Evolutionary conservation across 2,113 vertebrate species (phyloP).

Genomic region (Conger conger): DNA sequence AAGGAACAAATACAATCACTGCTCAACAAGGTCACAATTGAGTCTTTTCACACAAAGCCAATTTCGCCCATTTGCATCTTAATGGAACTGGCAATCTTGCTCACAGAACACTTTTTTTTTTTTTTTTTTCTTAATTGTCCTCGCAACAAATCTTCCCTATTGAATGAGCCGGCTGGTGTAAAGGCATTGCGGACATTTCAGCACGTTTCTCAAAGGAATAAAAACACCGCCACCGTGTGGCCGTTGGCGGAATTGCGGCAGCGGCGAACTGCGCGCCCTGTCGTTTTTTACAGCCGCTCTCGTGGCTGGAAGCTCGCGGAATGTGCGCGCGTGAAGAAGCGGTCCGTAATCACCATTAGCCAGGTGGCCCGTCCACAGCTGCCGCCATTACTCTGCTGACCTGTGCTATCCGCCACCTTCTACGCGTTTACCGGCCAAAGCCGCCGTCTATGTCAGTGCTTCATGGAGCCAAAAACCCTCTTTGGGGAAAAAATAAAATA

Average conservation of each 20-base stretch:
- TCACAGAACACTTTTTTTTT: constrained; percentile 34
- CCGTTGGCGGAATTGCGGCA: neutral
- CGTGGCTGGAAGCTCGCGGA: neutral
- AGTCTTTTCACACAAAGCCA: constrained; percentile 43
- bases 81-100: constrained; percentile 47
- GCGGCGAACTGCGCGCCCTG: neutral
- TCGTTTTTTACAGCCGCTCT: neutral
- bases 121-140: constrained; percentile 40
- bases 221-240: constrained; percentile 59
- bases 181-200: neutral
- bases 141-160: constrained; percentile 41
- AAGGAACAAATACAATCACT: constrained; percentile 49
- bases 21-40: constrained; percentile 40
- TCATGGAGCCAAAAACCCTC: neutral
- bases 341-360: neutral
- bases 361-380: neutral
- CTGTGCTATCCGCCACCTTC: neutral
- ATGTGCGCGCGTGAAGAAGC: neutral
- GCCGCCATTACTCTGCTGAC: neutral
- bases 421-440: neutral
- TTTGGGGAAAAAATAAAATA: neutral
- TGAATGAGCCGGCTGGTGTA: constrained; percentile 6
- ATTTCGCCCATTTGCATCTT: constrained; percentile 52
- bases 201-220: neutral
- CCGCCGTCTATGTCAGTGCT: neutral